Evolutionary conservation across 2,113 vertebrate species (phyloP).

Genomic region (Mus pahari): DNA sequence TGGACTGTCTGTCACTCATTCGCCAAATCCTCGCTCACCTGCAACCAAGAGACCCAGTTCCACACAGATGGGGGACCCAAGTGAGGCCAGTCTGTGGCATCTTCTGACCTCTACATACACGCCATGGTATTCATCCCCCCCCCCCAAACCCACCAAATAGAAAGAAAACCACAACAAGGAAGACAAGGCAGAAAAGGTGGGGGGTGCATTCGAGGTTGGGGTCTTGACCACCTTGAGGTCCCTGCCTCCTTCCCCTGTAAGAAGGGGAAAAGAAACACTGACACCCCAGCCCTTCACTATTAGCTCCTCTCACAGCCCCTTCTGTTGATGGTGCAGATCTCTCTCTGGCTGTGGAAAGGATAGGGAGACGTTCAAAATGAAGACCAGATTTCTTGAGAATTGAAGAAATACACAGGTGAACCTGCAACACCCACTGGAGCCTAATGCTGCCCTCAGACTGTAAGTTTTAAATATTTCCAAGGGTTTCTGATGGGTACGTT

Average conservation of each 20-base stretch:
- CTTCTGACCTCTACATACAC: neutral
- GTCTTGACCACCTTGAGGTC: neutral
- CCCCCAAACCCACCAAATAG: neutral
- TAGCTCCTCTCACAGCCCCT: neutral
- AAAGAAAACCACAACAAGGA: neutral
- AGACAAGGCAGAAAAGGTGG: neutral
- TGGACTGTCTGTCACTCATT: no score
- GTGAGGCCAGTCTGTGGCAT: no score
- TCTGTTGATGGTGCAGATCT: neutral
- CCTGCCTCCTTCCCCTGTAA: neutral
- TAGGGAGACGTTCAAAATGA: neutral
- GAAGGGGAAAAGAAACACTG: no score
- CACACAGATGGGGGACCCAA: no score
- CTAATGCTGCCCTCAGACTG: neutral
- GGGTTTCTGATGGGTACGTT: constrained; percentile 42
- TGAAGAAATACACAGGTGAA: neutral
- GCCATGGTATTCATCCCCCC: neutral
- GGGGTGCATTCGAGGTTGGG: fast-evolving
- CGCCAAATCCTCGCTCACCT: no score
- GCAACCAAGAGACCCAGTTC: no score
- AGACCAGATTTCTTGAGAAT: neutral
- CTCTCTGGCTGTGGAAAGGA: neutral
- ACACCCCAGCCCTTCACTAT: no score
- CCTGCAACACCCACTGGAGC: neutral
- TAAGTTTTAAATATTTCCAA: neutral